phyloP scores from a whole-genome alignment of 2,888 invertebrate genomes.

The Sylvicola cinctus region DNA sequence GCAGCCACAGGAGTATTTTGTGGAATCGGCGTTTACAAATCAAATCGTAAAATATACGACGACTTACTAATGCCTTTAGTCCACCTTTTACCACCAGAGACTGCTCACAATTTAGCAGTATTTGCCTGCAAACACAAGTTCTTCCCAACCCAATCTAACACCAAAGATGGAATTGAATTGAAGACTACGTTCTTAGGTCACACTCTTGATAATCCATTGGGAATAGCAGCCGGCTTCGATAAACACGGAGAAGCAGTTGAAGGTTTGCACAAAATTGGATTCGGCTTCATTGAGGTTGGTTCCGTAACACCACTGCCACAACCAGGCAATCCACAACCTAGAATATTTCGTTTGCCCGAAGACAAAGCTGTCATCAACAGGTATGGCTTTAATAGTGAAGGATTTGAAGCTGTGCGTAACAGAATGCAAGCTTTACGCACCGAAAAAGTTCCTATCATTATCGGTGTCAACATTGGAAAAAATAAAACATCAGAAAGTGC shows the following conservation, averaged over 20 bases:
- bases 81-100: conserved; percentile 56
- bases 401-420: conserved; percentile 53
- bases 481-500: conserved; percentile 69
- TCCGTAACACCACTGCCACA: conserved; percentile 90
- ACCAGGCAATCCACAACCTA: conserved; percentile 76
- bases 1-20: conserved; percentile 45
- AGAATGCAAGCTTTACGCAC: conserved; percentile 38
- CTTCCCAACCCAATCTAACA: conserved; percentile 36
- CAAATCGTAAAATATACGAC: conserved; percentile 60
- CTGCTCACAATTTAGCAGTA: conserved; percentile 61
- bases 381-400: conserved; percentile 90
- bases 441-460: conserved; percentile 38
- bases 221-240: conserved; percentile 98
- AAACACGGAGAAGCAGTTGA: conserved; percentile 85
- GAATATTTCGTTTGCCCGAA: conserved; percentile 71
- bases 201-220: conserved; percentile 70
- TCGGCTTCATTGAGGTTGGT: conserved; percentile 92
- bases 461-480: conserved; percentile 91
- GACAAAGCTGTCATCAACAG: conserved; percentile 86
- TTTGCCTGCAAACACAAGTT: conserved; percentile 54
- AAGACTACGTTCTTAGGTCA: conserved; percentile 27
- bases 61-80: conserved; percentile 48
- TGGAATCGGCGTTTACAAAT: conserved; percentile 46
- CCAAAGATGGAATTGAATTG: conserved; percentile 34
- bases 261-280: conserved; percentile 66